phyloP scores from a whole-genome alignment of 2,888 invertebrate species.

The Dromius quadrimaculatus region DNA sequence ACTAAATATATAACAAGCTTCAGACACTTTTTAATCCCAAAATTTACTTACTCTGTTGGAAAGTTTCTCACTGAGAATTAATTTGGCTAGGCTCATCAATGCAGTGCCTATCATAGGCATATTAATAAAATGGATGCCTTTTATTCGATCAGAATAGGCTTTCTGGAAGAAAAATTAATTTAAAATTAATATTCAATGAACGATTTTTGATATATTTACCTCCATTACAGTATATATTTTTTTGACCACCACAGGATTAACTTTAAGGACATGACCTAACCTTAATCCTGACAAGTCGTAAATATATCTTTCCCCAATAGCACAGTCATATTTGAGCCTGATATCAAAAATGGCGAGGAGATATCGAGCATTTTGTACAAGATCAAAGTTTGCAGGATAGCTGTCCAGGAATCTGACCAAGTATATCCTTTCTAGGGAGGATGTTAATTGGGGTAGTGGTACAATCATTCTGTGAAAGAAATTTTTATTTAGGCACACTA shows the following conservation, averaged over 20 bases:
- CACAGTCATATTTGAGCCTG: slow-evolving; percentile 33
- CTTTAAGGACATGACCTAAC: slow-evolving; percentile 33
- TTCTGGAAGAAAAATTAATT: slow-evolving; percentile 22
- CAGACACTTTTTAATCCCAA: too few species aligned
- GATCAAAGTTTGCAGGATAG: slow-evolving; percentile 31
- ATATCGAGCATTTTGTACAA: slow-evolving; percentile 31
- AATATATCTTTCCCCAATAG: slow-evolving; percentile 38
- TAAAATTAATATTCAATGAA: background rate
- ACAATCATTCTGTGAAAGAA: slow-evolving; percentile 32
- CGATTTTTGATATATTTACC: background rate
- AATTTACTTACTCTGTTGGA: slow-evolving; percentile 30
- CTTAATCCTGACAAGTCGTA: slow-evolving; percentile 38
- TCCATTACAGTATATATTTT: slow-evolving; percentile 30
- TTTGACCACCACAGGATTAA: slow-evolving; percentile 32
- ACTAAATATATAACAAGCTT: too few species aligned
- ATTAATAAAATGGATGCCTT: slow-evolving; percentile 30
- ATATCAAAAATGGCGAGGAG: slow-evolving; percentile 31
- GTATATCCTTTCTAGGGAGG: slow-evolving; percentile 28
- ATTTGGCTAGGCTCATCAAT: slow-evolving; percentile 17
- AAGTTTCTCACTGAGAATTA: slow-evolving; percentile 27
- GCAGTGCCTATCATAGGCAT: slow-evolving; percentile 23
- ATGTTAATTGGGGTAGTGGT: slow-evolving; percentile 36
- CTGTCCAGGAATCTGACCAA: slow-evolving; percentile 33
- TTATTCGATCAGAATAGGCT: slow-evolving; percentile 30
- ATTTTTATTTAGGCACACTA: background rate